These are phyloP conservation scores for Anarrhichthys ocellatus DNA, from an alignment of 2,113 vertebrate genomes.

Conservation along the genomic window DNA sequence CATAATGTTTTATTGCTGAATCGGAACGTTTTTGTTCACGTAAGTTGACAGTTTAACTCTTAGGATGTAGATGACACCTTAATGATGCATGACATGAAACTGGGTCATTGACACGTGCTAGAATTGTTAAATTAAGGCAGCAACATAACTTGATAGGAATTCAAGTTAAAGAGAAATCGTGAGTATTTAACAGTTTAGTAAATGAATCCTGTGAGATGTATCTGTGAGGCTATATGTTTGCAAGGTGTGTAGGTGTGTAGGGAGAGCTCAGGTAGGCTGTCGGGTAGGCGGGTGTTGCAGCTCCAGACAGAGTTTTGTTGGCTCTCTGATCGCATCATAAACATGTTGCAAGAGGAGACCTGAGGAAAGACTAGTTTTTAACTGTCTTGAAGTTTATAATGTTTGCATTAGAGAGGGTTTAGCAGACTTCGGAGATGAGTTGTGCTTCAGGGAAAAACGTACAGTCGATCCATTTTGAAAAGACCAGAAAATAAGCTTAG, in stretches of 20 bases:
- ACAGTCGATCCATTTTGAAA: not conserved
- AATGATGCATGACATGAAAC: conserved; percentile 1
- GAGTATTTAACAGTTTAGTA: not conserved
- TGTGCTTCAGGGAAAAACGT: conserved; percentile 5
- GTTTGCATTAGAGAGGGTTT: conserved; percentile 3
- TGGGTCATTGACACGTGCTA: not conserved
- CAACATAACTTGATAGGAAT: not conserved
- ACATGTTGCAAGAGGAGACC: conserved; percentile 48
- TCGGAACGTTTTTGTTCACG: not conserved
- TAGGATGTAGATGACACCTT: not conserved
- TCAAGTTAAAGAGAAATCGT: not conserved
- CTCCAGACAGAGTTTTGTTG: conserved; percentile 38
- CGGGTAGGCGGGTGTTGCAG: not conserved
- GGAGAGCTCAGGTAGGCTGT: conserved; percentile 35
- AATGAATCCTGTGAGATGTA: not conserved
- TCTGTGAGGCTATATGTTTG: conserved; percentile 2
- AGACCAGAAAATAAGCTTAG: conserved; percentile 27
- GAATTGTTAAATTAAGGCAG: not conserved
- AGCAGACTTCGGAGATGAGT: not conserved
- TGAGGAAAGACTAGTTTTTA: conserved; percentile 16
- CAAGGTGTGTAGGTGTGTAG: conserved; percentile 13
- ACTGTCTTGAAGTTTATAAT: not conserved
- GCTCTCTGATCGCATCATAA: conserved; percentile 53
- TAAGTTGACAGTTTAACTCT: conserved; percentile 3
- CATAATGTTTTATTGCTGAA: conserved; percentile 25